Conservation (phyloP, 2,113 vertebrate species). For the Raphicerus campestris region DNA sequence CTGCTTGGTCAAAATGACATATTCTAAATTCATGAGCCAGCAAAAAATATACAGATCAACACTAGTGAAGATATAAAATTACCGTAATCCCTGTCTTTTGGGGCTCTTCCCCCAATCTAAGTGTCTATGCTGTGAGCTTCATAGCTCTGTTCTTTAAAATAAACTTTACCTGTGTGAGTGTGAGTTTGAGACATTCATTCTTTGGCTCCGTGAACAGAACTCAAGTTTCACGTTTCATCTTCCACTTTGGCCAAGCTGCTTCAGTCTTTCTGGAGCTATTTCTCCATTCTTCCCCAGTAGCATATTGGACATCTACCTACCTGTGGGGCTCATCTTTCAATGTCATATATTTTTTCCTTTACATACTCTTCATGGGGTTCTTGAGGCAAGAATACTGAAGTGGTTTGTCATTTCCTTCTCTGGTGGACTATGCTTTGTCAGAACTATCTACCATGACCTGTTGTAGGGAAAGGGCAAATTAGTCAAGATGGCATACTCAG, state of each 20-base stretch:
- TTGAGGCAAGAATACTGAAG: background rate
- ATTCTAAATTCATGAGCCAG: background rate
- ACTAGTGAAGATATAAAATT: background rate
- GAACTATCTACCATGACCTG: background rate
- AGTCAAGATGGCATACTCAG: rapidly evolving
- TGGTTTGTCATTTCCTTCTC: background rate
- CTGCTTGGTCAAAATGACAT: background rate
- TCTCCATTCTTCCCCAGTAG: background rate
- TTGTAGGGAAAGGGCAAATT: background rate
- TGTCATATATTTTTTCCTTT: background rate
- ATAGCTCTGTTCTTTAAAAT: background rate
- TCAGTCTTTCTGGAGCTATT: background rate
- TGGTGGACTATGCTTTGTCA: background rate
- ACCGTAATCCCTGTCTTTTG: background rate
- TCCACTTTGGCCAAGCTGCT: background rate
- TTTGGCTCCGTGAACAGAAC: rapidly evolving
- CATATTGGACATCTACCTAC: background rate
- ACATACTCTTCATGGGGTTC: background rate
- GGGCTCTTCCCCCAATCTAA: background rate
- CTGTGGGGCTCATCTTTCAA: background rate
- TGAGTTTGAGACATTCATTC: background rate
- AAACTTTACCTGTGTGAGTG: background rate
- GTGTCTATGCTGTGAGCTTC: background rate
- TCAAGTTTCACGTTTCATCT: background rate
- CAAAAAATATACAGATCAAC: background rate